Conservation (phyloP, 2,888 invertebrate genomes). For the Atethmia centrago region DNA sequence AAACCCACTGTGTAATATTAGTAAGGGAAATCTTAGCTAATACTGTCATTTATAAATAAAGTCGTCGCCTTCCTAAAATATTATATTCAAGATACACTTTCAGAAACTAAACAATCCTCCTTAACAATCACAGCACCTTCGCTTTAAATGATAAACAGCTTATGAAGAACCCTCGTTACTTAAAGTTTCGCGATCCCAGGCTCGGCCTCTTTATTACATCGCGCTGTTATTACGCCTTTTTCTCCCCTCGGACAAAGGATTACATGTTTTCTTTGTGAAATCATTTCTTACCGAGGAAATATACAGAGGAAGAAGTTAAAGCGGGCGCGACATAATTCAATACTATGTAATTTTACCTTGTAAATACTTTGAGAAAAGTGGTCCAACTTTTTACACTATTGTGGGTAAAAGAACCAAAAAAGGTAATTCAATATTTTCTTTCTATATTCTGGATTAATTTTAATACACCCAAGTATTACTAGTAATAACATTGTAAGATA, state of each 20-base stretch:
- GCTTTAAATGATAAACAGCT: conserved; percentile 55
- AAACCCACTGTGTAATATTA: background rate
- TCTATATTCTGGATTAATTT: background rate
- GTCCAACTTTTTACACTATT: background rate
- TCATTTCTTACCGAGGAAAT: conserved; percentile 47
- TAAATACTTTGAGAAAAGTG: background rate
- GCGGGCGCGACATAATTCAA: background rate
- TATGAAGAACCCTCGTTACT: conserved; percentile 49
- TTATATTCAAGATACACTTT: background rate
- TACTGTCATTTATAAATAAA: background rate
- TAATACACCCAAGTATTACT: conserved; percentile 7
- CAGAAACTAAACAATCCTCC: conserved; percentile 6
- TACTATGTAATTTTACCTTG: conserved; percentile 2
- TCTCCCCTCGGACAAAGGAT: conserved; percentile 52
- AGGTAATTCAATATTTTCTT: background rate
- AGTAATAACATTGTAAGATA: conserved; percentile 7
- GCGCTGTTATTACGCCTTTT: conserved; percentile 50
- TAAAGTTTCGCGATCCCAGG: conserved; percentile 43
- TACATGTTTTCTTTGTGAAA: conserved; percentile 56
- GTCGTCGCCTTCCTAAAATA: background rate
- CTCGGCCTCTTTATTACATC: conserved; percentile 51
- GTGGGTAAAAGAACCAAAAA: background rate
- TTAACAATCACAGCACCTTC: conserved; percentile 33
- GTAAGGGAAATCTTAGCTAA: background rate
- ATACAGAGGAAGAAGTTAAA: conserved; percentile 8